A percentile compares a stretch with the other conserved stretches of the same genome.
These are phyloP conservation scores for Solenodon paradoxus DNA, from an alignment of 2,113 vertebrate species.

Conservation along the genomic window DNA sequence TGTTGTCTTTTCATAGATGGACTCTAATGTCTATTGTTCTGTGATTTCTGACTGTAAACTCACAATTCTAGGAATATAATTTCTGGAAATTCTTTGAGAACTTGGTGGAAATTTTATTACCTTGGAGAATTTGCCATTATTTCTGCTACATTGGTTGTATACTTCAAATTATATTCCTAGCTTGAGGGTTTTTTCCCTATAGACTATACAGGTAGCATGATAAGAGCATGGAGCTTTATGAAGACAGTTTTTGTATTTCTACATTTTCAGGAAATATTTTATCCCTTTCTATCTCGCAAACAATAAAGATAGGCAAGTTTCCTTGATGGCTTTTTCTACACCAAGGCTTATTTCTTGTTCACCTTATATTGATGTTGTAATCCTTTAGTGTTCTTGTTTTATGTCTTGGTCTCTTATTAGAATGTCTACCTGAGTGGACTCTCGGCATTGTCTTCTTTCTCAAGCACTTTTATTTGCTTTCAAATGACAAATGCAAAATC, in stretches of 20 bases:
- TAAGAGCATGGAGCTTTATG: background rate
- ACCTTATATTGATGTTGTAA: background rate
- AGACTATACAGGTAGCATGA: background rate
- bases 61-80: background rate
- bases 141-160: background rate
- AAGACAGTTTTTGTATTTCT: background rate
- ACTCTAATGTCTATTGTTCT: background rate
- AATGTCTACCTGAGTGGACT: background rate
- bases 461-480: background rate
- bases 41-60: background rate
- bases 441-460: background rate
- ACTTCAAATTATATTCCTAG: background rate
- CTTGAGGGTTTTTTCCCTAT: background rate
- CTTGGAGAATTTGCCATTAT: background rate
- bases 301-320: background rate
- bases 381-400: background rate
- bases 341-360: background rate
- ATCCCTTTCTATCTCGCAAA: background rate
- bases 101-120: background rate
- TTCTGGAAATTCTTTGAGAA: background rate
- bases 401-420: background rate
- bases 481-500: background rate
- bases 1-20: background rate
- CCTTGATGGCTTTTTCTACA: background rate
- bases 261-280: background rate